Evolutionary conservation across 2,797 vertebrate genomes (phyloP), one percentile per base, ranked within the genome.

Genomic region (Phataginus tricuspis): DNA sequence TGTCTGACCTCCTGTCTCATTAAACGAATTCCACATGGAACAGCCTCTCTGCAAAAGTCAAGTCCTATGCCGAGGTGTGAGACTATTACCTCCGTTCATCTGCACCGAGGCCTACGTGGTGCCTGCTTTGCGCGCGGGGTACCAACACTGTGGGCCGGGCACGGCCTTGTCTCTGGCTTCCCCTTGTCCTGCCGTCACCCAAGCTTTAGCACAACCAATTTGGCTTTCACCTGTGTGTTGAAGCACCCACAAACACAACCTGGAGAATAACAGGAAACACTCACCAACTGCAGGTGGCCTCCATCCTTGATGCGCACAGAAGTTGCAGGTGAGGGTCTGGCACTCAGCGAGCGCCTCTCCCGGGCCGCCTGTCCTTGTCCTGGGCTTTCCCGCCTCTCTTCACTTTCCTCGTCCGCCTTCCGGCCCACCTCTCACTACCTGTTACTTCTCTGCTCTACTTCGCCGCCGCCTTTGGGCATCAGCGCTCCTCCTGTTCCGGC

Each of bases 221-320:
- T 64, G 63, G 19, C 42, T 80, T 53, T 16, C 42, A 63, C 9
- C 34, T 64, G 29, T 8, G 53, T 55, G 19, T 13, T 29, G 66
- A 49, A 45, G 66, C 10, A 37, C 74, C 31, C 82, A 31, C 77
- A 86, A 74, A 95, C 84, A 29, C 21, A 75, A 21, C 4, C 49
- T 78, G 64, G 31, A 80, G 74, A 96, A 90, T 42, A 69, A 49
- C 11, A 63, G 3, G 91, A 94, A 87, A 84, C 53, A 97, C 95
- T 97, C 90, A 97, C 94, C 93, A 14, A 6, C 55, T 34, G 77
- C 84, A 61, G 55, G 80, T n/a, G 13, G 64, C 34, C 57, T 92
- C 80, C 66, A 66, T 87, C 59, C 79, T 59, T 45, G 68, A 42
- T 9, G 61, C 77, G 13, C 88, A 49, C 39, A 80, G 83, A 93